Evolutionary conservation across 2,113 vertebrate genomes (phyloP).

Genomic region (Theropithecus gelada): DNA sequence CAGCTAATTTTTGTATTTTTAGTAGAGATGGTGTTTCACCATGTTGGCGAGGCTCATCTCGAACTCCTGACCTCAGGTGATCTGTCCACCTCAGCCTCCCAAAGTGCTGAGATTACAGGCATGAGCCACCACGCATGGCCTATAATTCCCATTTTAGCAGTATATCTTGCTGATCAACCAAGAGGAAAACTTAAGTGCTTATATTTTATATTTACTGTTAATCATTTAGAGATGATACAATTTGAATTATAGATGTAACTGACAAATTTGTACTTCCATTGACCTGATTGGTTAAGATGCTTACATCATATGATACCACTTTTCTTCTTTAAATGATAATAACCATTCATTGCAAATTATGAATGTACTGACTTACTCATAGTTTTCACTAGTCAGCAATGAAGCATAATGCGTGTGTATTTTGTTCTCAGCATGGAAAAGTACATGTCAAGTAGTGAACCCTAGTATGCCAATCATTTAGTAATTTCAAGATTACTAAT

Average conservation of each 20-base stretch:
- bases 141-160: conserved; percentile 20
- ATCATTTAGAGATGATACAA: conserved; percentile 41
- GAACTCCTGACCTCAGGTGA: too few species aligned
- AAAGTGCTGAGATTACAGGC: too few species aligned
- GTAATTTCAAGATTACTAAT: conserved; percentile 60
- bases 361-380: conserved; percentile 21
- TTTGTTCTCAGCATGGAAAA: conserved; percentile 54
- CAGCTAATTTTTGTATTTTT: too few species aligned
- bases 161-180: conserved; percentile 39
- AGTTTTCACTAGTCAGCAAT: conserved; percentile 45
- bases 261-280: conserved; percentile 37
- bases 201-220: conserved; percentile 48
- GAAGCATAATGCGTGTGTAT: not conserved
- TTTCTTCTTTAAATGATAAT: conserved; percentile 46
- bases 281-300: conserved; percentile 42
- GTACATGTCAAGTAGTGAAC: conserved; percentile 56
- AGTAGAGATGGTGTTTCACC: too few species aligned
- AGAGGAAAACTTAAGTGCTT: conserved; percentile 35
- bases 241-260: conserved; percentile 55
- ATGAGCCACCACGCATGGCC: too few species aligned
- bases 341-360: conserved; percentile 53
- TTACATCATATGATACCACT: conserved; percentile 42
- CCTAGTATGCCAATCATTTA: conserved; percentile 52
- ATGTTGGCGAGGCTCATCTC: too few species aligned
- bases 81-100: too few species aligned